Conservation (phyloP, 2,113 vertebrate species). For the Bos javanicus region DNA sequence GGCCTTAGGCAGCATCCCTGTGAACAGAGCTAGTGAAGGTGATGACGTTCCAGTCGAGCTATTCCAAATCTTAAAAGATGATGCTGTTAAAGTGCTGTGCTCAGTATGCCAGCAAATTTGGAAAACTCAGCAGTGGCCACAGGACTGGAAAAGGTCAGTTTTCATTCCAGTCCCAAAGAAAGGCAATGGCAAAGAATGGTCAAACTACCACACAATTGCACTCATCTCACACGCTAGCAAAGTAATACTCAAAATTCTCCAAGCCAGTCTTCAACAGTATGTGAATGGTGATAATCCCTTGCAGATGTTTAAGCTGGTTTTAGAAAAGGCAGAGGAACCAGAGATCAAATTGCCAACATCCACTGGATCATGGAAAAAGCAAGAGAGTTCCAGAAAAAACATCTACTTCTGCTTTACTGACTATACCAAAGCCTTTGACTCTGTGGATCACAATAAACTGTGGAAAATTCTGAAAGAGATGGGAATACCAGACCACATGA, state of each 20-base stretch:
- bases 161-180: background rate
- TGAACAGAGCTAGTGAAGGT: background rate
- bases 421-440: background rate
- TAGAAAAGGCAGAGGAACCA: background rate
- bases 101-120: background rate
- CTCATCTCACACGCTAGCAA: background rate
- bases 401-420: background rate
- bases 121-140: background rate
- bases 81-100: background rate
- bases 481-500: background rate
- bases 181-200: background rate
- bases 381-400: background rate
- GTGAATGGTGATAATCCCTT: accelerated
- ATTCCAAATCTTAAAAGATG: background rate
- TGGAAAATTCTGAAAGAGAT: background rate
- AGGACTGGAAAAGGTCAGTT: background rate
- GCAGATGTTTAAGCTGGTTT: background rate
- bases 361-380: background rate
- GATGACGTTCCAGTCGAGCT: background rate
- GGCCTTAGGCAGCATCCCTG: background rate
- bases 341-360: background rate
- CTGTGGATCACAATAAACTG: background rate
- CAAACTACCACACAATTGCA: background rate
- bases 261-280: background rate
- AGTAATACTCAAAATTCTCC: background rate